Evolutionary conservation across 2,888 invertebrate species (phyloP), one percentile per base, ranked within the genome.

Genomic region (Cheilosia pagana): DNA sequence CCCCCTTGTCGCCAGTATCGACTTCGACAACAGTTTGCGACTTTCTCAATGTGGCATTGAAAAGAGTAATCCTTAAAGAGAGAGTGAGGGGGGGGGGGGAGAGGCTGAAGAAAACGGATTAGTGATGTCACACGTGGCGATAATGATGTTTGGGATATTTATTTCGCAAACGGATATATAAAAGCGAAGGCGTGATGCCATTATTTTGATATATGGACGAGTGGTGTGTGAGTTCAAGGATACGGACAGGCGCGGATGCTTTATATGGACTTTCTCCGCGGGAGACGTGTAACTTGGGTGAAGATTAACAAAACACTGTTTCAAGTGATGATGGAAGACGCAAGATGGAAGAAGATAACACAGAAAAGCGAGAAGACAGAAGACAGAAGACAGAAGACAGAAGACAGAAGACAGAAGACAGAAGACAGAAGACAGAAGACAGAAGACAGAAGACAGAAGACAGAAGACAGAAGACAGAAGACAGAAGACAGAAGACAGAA

Each of bases 41-140:
- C 39, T 55, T 71, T 60, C 60, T 48, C 48, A 70, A 35, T 75
- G 70, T 71, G 70, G 28, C 68, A 82, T 82, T 82, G 72, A 68
- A 78, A 82, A 74, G 65, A 78, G 65, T 68, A 35, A 50, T 62
- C 60, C 16, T 52, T 52, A 35, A 4, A 25, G 16, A 28, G 7
- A 25, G 23, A 39, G 21, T 21, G 16, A 57, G 52, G 12, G 31
- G 10, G 31, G 10, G 28, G 28, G 1, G 21, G 25, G 16, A 52
- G 25, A 14, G 23, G 23, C 12, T 62, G 10, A 62, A 81, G 74
- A 76, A 86, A 77, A 70, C 70, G 79, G 71, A 86, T 82, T 82
- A 82, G 82, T 70, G 60, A 75, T 79, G 87, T 76, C 87, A 87
- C 87, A 87, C 87, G 87, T 87, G 87, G 79, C 87, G 76, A 81